Evolutionary conservation across 2,797 vertebrate genomes (phyloP), one percentile per base, ranked within the genome.

Genomic region (Neosilurus mollespiculum): DNA sequence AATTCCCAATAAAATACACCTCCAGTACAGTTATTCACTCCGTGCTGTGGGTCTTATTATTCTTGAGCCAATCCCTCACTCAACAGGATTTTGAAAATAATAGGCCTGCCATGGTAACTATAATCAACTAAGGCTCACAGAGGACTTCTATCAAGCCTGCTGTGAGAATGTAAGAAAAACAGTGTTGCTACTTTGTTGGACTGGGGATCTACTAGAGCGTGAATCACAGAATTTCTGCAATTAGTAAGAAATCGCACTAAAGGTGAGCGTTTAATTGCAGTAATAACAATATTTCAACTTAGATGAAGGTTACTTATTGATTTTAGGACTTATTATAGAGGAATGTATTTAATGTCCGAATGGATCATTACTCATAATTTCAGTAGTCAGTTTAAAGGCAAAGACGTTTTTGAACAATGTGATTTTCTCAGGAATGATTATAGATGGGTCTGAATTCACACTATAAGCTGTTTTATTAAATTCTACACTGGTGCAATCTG

Each of bases 51-150:
- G 67, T 84, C 90, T 90, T 86, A 92, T 93, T 94, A 91, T 94
- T 89, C 89, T 83, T 88, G 30, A 86, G 34, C 82, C 15, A 51
- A 86, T 81, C 85, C 84, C 84, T 75, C 83, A 86, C 88, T 86
- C 87, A 85, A 83, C 89, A 79, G 89, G 89, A 71, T 88, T 81
- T 81, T 86, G 61, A 88, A 87, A 90, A 92, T 90, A 93, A 92
- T 91, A 83, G 81, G 87, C 75, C 87, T 81, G 80, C 92, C 92
- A 94, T 95, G 93, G 91, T 92, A 91, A 95, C 94, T 76, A 83
- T 66, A 83, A 86, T 91, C 92, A 93, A 94, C 93, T 93, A 24
- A 85, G 80, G 67, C 15, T 80, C 88, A 84, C 81, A 84, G 87
- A 26, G 76, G 62, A 83, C 90, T 81, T 80, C 71, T 83, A 78